A percentile compares a stretch with the other conserved stretches of the same genome.
phyloP scores from a whole-genome alignment of 2,797 vertebrate species.

The Thamnophis elegans region DNA sequence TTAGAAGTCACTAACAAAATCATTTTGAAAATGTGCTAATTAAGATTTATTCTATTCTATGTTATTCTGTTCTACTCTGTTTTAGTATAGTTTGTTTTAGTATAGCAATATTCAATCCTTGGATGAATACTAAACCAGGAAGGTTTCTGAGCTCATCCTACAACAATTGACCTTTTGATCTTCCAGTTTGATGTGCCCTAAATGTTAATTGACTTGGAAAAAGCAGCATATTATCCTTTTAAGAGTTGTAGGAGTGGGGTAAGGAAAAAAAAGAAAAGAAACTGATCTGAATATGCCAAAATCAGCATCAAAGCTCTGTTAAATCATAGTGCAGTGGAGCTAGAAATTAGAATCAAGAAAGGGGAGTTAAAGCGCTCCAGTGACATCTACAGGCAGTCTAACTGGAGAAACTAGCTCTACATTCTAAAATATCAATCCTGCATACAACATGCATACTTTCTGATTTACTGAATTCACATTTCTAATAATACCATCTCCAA shows the following conservation, averaged over 20 bases:
- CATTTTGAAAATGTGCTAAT: slow-evolving; percentile 68
- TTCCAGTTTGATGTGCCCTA: slow-evolving; percentile 75
- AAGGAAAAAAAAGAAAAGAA: slow-evolving; percentile 12
- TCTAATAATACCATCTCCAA: slow-evolving; percentile 7
- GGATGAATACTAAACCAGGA: slow-evolving; percentile 67
- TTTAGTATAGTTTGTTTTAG: slow-evolving; percentile 55
- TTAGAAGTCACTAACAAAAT: slow-evolving; percentile 66
- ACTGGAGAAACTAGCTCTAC: not conserved
- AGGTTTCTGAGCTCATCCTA: slow-evolving; percentile 68
- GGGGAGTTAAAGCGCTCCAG: slow-evolving; percentile 61
- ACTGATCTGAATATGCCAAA: slow-evolving; percentile 71
- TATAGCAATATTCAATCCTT: slow-evolving; percentile 64
- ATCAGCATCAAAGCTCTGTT: slow-evolving; percentile 73
- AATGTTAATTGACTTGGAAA: slow-evolving; percentile 83
- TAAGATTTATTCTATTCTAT: slow-evolving; percentile 59
- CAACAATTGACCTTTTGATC: slow-evolving; percentile 77
- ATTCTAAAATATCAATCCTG: slow-evolving; percentile 36
- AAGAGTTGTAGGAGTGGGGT: slow-evolving; percentile 45
- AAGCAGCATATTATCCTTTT: slow-evolving; percentile 77
- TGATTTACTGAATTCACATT: not conserved
- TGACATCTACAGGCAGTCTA: slow-evolving; percentile 73
- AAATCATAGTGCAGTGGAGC: slow-evolving; percentile 66
- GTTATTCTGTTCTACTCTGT: not conserved
- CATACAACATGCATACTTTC: slow-evolving; percentile 17
- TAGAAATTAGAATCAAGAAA: slow-evolving; percentile 62